Conservation (phyloP, 2,888 invertebrate species). For the Lapara coniferarum region DNA sequence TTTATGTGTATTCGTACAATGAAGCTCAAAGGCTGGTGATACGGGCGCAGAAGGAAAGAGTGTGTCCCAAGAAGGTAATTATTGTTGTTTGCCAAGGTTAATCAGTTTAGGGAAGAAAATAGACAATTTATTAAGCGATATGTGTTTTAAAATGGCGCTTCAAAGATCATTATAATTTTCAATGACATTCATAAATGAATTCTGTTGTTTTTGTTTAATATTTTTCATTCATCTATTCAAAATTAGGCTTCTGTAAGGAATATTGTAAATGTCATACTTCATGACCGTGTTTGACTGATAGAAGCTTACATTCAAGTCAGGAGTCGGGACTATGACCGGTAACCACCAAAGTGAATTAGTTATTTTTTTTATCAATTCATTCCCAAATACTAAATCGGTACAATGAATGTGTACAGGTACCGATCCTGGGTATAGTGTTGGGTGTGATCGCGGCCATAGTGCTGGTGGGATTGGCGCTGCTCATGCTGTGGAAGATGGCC, state of each 20-base stretch:
- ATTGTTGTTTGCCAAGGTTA: background rate
- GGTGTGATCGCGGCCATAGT: slow-evolving; percentile 99
- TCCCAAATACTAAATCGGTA: background rate
- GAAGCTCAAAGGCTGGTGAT: slow-evolving; percentile 87
- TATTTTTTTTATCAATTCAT: background rate
- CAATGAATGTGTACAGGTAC: slow-evolving; percentile 78
- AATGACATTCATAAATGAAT: no score
- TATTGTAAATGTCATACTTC: no score
- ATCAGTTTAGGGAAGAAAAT: no score
- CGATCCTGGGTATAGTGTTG: slow-evolving; percentile 93
- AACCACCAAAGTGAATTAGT: background rate
- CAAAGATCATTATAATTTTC: no score
- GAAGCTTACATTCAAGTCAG: no score
- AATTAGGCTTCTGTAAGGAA: no score
- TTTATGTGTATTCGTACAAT: slow-evolving; percentile 93
- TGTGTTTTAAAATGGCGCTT: no score
- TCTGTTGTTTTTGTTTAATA: no score
- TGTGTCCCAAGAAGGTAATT: slow-evolving; percentile 90
- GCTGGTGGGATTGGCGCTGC: slow-evolving; percentile 94
- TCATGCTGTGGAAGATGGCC: slow-evolving; percentile 98
- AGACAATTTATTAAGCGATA: no score
- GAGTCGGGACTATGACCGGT: no score
- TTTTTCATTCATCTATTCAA: no score
- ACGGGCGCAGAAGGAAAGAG: slow-evolving; percentile 91
- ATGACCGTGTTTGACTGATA: no score